Evolutionary conservation across 2,797 vertebrate species (phyloP).

Genomic region (Aselliscus stoliczkanus): DNA sequence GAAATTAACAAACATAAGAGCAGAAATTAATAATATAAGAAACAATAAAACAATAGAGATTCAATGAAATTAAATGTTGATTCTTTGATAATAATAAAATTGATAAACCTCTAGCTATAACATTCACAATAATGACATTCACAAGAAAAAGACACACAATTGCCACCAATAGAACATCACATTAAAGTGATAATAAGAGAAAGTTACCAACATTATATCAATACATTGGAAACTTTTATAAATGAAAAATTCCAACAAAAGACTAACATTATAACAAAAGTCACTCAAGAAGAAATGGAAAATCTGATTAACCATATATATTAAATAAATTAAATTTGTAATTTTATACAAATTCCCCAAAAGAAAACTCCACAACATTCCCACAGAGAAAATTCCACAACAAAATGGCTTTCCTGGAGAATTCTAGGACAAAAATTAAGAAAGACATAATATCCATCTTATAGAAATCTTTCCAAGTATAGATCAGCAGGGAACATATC

Average conservation of each 20-base stretch:
- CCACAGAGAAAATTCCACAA: neutral
- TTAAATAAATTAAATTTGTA: neutral
- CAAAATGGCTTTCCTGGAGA: neutral
- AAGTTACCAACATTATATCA: neutral
- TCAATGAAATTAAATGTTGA: neutral
- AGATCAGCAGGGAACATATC: neutral
- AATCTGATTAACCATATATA: neutral
- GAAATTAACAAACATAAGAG: neutral
- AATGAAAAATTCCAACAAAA: neutral
- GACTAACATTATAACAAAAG: neutral
- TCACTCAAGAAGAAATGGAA: neutral
- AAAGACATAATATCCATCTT: neutral
- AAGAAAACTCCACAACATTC: neutral
- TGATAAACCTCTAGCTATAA: neutral
- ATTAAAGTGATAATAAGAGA: neutral
- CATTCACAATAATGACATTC: neutral
- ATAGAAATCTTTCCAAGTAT: neutral
- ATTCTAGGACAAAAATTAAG: neutral
- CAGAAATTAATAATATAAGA: neutral
- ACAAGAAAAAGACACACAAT: neutral
- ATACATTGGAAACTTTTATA: neutral
- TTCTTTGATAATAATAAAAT: neutral
- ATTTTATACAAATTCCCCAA: neutral
- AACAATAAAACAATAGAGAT: neutral
- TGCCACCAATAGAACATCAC: neutral